A percentile compares a stretch with the other conserved stretches of the same genome.
phyloP scores from a whole-genome alignment of 2,113 vertebrate species.

The Notechis scutatus region DNA sequence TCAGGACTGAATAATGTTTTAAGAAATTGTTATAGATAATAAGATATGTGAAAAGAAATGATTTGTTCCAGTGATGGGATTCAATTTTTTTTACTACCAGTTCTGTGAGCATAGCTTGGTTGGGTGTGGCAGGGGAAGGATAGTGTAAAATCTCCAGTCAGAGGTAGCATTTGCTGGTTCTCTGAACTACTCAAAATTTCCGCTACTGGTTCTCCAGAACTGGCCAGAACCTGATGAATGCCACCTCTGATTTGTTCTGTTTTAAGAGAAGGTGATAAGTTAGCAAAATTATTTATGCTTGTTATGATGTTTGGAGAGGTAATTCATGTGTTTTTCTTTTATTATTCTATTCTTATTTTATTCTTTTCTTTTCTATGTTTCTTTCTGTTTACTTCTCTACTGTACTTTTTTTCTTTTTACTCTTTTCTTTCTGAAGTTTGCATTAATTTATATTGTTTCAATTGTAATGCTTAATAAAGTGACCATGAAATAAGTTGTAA shows the following conservation, averaged over 20 bases:
- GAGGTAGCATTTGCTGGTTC: too few species aligned
- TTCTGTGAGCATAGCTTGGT: too few species aligned
- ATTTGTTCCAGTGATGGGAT: background rate
- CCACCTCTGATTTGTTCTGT: background rate
- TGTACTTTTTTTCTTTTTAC: background rate
- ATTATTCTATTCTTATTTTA: background rate
- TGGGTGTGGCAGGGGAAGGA: too few species aligned
- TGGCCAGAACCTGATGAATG: too few species aligned
- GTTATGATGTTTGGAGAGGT: background rate
- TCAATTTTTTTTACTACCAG: too few species aligned
- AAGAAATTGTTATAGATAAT: background rate
- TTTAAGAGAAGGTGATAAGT: background rate
- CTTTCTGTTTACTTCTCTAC: background rate
- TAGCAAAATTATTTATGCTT: background rate
- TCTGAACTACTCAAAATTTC: too few species aligned
- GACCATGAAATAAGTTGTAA: background rate
- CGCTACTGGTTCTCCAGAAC: too few species aligned
- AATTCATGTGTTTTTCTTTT: background rate
- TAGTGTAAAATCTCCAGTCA: too few species aligned
- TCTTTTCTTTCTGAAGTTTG: background rate
- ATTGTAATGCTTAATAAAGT: background rate
- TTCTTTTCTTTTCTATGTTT: background rate
- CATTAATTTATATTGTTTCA: background rate
- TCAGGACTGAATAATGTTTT: background rate
- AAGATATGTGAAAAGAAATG: background rate